Percentiles rank a stretch among this genome's conserved stretches.
phyloP scores from a whole-genome alignment of 2,888 invertebrate species.

The Epistrophe grossulariae region DNA sequence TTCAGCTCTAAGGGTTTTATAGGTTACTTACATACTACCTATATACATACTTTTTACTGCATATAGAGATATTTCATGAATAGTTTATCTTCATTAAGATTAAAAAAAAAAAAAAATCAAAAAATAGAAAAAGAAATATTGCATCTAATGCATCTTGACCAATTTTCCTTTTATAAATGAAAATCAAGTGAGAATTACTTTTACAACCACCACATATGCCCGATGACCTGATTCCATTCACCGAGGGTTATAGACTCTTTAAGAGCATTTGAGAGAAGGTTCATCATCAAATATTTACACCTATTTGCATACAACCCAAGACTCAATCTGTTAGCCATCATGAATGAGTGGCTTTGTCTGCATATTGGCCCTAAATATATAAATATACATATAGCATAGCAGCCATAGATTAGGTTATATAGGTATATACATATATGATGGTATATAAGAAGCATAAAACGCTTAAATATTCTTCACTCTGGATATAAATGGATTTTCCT shows the following conservation, averaged over 20 bases:
- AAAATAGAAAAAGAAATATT: neutral
- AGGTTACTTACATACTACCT: neutral
- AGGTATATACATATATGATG: too few species aligned
- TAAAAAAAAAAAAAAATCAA: too few species aligned
- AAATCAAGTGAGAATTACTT: constrained; percentile 29
- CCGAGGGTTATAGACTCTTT: neutral
- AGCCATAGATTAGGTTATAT: constrained; percentile 3
- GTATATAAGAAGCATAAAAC: neutral
- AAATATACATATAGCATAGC: too few species aligned
- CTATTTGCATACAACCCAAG: constrained; percentile 53
- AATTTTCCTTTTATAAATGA: neutral
- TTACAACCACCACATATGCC: constrained; percentile 2
- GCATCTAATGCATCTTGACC: constrained; percentile 19
- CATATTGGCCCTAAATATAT: neutral
- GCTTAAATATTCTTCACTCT: constrained; percentile 56
- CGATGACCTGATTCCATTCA: constrained; percentile 36
- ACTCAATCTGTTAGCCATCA: constrained; percentile 41
- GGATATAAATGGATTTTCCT: constrained; percentile 41
- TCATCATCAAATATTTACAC: constrained; percentile 48
- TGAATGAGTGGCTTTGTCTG: constrained; percentile 21
- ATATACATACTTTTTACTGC: neutral
- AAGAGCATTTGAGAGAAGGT: constrained; percentile 19
- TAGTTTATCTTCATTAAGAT: constrained; percentile 2
- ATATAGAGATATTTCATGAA: constrained; percentile 8
- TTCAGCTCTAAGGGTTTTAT: neutral